Base-by-base conservation (phyloP, 2,797 vertebrate species). In the Acanthornis magna region DNA sequence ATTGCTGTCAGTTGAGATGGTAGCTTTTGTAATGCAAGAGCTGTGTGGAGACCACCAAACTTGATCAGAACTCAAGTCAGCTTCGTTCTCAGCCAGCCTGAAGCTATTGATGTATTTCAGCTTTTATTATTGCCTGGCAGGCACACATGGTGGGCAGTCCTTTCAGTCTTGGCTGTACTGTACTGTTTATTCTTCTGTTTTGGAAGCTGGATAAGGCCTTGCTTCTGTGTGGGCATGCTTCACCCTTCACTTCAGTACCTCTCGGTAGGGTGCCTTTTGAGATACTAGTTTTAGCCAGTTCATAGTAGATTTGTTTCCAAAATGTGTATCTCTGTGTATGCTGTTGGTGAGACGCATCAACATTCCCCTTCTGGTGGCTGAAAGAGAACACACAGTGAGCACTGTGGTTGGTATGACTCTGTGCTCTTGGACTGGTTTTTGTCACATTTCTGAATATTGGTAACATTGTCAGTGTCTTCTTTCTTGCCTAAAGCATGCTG, bases 101-200 rank as follows among this genome's bases (percentile, higher is more conserved):
- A 48, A 86, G 83, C 77, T 87, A 23, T 65, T 94, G 74, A 85
- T 87, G 55, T 75, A 18, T 76, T 93, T 53, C 63, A 86, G 48
- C 74, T 96, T 87, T 82, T 84, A 50, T 70, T 91, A 10, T 29
- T 48, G 63, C 16, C 10, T 86, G 95, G 71, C 74, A 67, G 71
- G 42, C 65, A 15, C 51, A 21, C 23, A 8, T 55, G 42, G 73
- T 79, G 40, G 66, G 38, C 85, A 91, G 58, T 58, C 43, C 58
- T 95, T 72, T 84, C 66, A 72, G 53, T 65, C 57, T 30, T 71
- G 75, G 50, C 74, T 67, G 21, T 61, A 58, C 74, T 60, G 12
- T 79, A 38, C 47, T 58, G 60, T 79, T 88, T 58, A 45, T 95
- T 95, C 51, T 82, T 85, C 75, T 72, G 61, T 27, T 95, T 79